These are phyloP conservation scores for Lepidocolaptes lacrymiger DNA, from an alignment of 2,797 vertebrate genomes.

Conservation along the genomic window DNA sequence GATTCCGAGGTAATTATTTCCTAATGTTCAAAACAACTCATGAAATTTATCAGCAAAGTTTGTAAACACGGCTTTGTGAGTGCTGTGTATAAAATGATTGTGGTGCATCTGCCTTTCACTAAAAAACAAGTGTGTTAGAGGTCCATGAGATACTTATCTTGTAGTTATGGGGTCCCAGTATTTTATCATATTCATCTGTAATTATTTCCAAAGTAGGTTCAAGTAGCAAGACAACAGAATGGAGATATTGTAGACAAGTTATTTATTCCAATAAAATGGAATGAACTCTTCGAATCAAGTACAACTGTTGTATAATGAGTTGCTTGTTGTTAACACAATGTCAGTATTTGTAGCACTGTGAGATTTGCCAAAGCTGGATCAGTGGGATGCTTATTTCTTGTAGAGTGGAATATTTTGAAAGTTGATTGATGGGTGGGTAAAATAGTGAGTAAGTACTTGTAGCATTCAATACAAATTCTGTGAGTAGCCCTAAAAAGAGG, in stretches of 20 bases:
- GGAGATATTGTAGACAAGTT: neutral
- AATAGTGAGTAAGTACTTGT: neutral
- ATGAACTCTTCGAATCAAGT: neutral
- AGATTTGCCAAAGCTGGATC: neutral
- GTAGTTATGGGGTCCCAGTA: accelerated
- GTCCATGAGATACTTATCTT: neutral
- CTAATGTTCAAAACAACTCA: neutral
- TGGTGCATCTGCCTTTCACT: neutral
- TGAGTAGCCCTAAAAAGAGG: neutral
- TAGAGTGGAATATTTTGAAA: neutral
- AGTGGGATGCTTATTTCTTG: neutral
- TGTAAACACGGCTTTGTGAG: neutral
- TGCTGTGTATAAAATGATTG: neutral
- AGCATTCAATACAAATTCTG: accelerated
- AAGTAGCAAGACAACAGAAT: neutral
- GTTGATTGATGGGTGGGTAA: neutral
- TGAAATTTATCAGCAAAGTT: neutral
- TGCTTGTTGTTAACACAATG: neutral
- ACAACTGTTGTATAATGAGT: accelerated
- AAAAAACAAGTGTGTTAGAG: neutral
- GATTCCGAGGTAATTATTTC: neutral
- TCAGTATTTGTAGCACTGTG: neutral
- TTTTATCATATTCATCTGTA: neutral
- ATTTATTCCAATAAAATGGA: neutral
- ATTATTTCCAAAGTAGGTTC: neutral